phyloP scores from a whole-genome alignment of 2,113 vertebrate species.

The Heloderma charlesbogerti region DNA sequence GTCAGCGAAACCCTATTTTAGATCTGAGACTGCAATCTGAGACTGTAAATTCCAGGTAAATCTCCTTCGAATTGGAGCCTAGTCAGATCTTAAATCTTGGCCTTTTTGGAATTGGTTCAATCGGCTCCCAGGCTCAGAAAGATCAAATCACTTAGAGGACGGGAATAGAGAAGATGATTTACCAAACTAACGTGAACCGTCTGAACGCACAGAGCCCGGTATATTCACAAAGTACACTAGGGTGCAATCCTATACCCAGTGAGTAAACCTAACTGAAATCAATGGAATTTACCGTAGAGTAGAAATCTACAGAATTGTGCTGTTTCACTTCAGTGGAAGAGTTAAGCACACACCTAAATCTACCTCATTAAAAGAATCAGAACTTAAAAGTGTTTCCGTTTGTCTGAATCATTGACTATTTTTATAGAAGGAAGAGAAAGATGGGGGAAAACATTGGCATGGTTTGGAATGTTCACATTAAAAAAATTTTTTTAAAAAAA shows the following conservation, averaged over 20 bases:
- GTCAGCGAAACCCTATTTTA: neutral
- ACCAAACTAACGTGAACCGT: neutral
- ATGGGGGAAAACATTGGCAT: no score
- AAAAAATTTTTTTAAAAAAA: no score
- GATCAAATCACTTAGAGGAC: neutral
- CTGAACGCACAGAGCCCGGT: neutral
- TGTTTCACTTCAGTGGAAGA: neutral
- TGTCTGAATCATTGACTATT: neutral
- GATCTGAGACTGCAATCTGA: neutral
- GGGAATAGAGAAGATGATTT: neutral
- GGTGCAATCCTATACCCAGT: neutral
- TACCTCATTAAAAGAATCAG: neutral
- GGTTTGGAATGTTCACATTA: neutral
- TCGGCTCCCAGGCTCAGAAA: neutral
- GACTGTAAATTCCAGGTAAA: neutral
- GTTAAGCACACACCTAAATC: neutral
- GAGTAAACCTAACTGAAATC: neutral
- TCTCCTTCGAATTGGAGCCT: neutral
- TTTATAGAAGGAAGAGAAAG: neutral
- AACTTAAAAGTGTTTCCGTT: neutral
- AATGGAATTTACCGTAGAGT: neutral
- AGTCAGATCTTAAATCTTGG: neutral
- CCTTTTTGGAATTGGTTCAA: neutral
- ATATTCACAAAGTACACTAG: neutral
- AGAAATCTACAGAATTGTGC: no score